phyloP scores from a whole-genome alignment of 2,888 invertebrate genomes.

The Mythimna impura region DNA sequence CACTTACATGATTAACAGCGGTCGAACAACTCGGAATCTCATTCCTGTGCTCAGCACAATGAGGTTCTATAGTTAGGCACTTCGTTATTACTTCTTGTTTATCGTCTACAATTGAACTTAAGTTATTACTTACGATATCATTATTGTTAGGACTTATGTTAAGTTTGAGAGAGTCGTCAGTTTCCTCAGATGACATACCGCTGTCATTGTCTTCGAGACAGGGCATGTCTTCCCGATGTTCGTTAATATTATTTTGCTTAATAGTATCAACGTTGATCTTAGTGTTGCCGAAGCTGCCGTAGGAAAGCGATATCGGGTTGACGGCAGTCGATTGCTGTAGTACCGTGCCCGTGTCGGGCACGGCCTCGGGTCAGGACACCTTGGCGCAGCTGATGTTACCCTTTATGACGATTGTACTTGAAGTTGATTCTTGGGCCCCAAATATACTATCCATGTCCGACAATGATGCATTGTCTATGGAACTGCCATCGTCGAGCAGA shows the following conservation, averaged over 20 bases:
- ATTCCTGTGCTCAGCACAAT: conserved; percentile 82
- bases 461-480: conserved; percentile 79
- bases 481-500: conserved; percentile 84
- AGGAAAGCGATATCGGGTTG: conserved; percentile 72
- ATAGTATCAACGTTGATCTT: conserved; percentile 70
- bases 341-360: conserved; percentile 84
- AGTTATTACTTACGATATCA: conserved; percentile 69
- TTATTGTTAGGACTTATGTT: conserved; percentile 74
- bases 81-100: conserved; percentile 80
- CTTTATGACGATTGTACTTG: conserved; percentile 83
- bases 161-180: conserved; percentile 82
- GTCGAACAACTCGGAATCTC: conserved; percentile 88
- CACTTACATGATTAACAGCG: conserved; percentile 79
- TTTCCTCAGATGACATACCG: conserved; percentile 88
- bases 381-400: conserved; percentile 76
- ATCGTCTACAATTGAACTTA: conserved; percentile 74
- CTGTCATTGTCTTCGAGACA: conserved; percentile 77
- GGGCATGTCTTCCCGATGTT: conserved; percentile 62
- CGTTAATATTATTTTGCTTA: conserved; percentile 65
- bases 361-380: conserved; percentile 87
- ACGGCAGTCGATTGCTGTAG: conserved; percentile 65
- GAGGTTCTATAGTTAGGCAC: conserved; percentile 87
- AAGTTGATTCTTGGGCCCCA: conserved; percentile 78
- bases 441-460: conserved; percentile 82
- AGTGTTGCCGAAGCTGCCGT: conserved; percentile 85